Base-by-base conservation (phyloP, 2,888 invertebrate species). In the Cephus runcator region DNA sequence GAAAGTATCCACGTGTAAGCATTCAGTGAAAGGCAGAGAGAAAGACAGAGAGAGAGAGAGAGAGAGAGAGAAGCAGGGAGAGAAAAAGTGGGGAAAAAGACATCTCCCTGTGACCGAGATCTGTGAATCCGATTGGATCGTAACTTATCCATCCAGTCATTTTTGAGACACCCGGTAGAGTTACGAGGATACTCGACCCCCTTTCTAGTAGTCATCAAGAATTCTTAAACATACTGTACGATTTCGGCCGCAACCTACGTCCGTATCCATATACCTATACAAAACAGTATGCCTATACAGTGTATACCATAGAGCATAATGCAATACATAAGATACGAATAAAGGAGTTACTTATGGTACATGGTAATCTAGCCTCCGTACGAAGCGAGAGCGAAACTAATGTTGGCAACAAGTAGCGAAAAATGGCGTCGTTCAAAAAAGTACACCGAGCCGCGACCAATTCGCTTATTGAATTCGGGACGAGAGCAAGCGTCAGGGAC, bases 21-120 rank as follows among this genome's bases (percentile, higher is more conserved):
- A 82, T 87, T 87, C 83, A 85, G 87, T 87, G 87, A 87, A 87
- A 87, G 87, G 87, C 86, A 84, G 33, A 34, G 79, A 81, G 31
- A 56, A 87, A 87, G 87, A 86, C 85, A 84, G 12, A 15, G 77
- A 36, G 12, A 36, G 36, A 12, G 12, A 4, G 12, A 36, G 12
- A 36, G 36, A 12, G 12, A 36, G 36, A 11, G 12, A 3, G 35
- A 35, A 0, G 1, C 12, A 12, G 3, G 0, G 35, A 36, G 36
- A 15, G 15, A 40, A 40, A 40, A 40, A 40, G 15, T 15, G 40
- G 15, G 15, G 1, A 40, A 15, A 56, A 56, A 56, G 56, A 56
- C 56, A 56, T 78, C 81, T 83, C 83, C 82, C 82, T 85, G 82
- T 86, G 87, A 86, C 87, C 87, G 87, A 87, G 87, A 87, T 87